A percentile compares a stretch with the other conserved stretches of the same genome.
Conservation (phyloP, 2,113 vertebrate species). For the Nothoprocta perdicaria region DNA sequence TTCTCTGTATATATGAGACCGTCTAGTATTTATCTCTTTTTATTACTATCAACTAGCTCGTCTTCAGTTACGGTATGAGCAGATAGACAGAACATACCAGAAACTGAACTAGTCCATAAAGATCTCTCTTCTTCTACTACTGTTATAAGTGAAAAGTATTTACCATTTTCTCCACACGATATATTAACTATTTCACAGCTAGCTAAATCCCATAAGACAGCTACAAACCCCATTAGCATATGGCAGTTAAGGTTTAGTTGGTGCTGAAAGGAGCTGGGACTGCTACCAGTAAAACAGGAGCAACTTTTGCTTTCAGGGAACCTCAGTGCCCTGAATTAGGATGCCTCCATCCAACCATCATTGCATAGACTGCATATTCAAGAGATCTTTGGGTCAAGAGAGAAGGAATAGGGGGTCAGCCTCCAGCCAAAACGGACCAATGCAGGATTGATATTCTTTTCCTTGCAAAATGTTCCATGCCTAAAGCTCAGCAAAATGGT, state of each 20-base stretch:
- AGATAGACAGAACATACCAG: not conserved
- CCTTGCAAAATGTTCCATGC: not conserved
- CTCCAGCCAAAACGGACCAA: not conserved
- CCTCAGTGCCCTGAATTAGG: too few species aligned
- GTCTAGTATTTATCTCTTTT: not conserved
- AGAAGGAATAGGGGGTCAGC: not conserved
- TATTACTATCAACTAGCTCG: not conserved
- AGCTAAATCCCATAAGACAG: not conserved
- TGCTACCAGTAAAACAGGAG: not conserved
- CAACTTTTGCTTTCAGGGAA: not conserved
- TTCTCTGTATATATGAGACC: not conserved
- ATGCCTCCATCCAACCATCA: not conserved
- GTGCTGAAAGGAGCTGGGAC: not conserved
- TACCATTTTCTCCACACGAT: not conserved
- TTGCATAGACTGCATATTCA: not conserved
- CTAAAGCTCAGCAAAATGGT: not conserved
- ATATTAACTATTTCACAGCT: not conserved
- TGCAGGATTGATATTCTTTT: not conserved
- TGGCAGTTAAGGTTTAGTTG: not conserved
- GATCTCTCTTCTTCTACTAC: not conserved
- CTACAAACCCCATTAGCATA: not conserved
- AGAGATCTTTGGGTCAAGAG: not conserved
- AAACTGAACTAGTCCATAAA: not conserved
- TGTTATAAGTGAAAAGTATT: not conserved
- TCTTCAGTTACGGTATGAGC: not conserved